Percentiles rank a stretch among this genome's conserved stretches.
These are phyloP conservation scores for Ptychoptera albimana DNA, from an alignment of 2,888 invertebrate species.

Conservation along the genomic window DNA sequence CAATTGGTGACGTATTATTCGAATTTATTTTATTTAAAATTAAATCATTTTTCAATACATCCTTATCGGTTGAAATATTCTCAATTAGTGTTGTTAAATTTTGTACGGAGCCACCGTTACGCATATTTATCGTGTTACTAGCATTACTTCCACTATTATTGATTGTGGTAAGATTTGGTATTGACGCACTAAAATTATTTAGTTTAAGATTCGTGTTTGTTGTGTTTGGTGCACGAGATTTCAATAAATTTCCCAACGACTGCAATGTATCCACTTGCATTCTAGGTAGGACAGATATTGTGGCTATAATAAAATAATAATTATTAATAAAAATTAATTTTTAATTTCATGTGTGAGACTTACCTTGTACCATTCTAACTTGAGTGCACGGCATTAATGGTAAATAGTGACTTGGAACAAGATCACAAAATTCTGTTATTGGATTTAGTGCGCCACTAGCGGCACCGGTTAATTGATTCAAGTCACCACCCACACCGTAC, in stretches of 20 bases:
- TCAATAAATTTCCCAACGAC: conserved; percentile 46
- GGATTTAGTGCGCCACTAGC: conserved; percentile 54
- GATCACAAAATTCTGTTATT: conserved; percentile 65
- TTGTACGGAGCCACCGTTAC: conserved; percentile 36
- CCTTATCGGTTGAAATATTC: conserved; percentile 4
- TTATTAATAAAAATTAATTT: conserved; percentile 24
- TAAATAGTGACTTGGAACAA: conserved; percentile 53
- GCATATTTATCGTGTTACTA: conserved; percentile 7
- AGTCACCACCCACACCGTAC: conserved; percentile 30
- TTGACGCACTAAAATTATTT: conserved; percentile 26
- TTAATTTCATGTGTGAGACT: conserved; percentile 26
- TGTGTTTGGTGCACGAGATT: conserved; percentile 26
- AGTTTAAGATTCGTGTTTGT: conserved; percentile 23
- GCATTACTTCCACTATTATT: conserved; percentile 18
- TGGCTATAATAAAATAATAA: conserved; percentile 30
- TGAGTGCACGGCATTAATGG: conserved; percentile 37
- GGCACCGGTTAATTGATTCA: conserved; percentile 45
- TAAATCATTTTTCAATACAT: conserved; percentile 1
- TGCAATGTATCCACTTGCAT: conserved; percentile 60
- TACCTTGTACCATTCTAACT: conserved; percentile 43
- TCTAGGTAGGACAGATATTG: conserved; percentile 56
- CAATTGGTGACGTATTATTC: background rate
- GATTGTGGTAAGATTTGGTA: conserved; percentile 25
- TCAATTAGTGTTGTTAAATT: conserved; percentile 27
- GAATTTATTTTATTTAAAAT: background rate